Base-by-base conservation (phyloP, 2,888 invertebrate species). In the Exephanes ischioxanthus region DNA sequence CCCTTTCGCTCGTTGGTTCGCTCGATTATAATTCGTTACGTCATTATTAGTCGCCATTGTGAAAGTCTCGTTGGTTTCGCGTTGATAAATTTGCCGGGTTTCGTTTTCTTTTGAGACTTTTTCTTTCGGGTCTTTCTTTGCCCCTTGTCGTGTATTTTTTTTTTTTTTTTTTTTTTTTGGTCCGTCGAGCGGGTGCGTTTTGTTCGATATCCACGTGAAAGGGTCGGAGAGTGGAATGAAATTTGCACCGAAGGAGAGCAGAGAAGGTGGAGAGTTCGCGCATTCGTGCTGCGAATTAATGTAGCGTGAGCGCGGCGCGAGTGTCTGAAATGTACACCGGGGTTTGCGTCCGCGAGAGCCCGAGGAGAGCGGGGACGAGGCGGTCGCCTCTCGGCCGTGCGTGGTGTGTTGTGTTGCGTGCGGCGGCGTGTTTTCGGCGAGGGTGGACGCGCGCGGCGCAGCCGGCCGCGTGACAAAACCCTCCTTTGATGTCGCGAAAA, bases 401-500 rank as follows among this genome's bases (percentile, higher is more conserved):
- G 73, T 72, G 58, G 68, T 58, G 71, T 48, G 68, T 70, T 30
- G 71, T 58, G 53, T 85, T 81, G 84, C 84, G 78, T 81, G 83
- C 63, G 48, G 75, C 45, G 55, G 70, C 58, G 76, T 84, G 71
- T 71, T 58, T 71, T 61, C 71, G 51, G 66, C 30, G 67, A 48
- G 55, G 53, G 68, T 41, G 61, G 61, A 53, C 19, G 66, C 61
- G 48, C 41, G 45, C n/a, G 14, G 2, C 26, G 55, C 48, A 51
- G 77, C 41, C 55, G 70, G 84, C 33, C 81, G 75, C 85, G 87
- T 88, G 87, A 89, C 90, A 89, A 90, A 90, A 90, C 79, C 86
- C 88, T 87, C 83, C 90, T 90, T 90, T 90, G 90, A 90, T 90
- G 90, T 90, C 88, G 88, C 80, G 78, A 78, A 80, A 83, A 70